Evolutionary conservation across 2,797 vertebrate genomes (phyloP), one percentile per base, ranked within the genome.

Genomic region (Rhynchonycteris naso): DNA sequence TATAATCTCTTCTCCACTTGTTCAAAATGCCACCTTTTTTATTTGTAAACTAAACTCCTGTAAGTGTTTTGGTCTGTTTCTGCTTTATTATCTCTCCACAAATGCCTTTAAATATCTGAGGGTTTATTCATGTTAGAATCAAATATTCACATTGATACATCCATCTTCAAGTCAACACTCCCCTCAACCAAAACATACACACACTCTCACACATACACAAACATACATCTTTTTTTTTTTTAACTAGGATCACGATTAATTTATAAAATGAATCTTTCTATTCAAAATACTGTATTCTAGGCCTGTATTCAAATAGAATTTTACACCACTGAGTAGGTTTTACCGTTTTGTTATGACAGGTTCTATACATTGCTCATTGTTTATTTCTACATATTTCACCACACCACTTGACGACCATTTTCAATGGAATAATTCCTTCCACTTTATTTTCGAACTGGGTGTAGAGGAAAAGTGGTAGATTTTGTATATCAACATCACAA

Each of bases 101-200:
- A 50, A 81, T 84, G 21, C 24, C n/a, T 69, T 97, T 74, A 69
- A 54, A 76, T 72, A 90, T 88, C 50, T 82, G 79, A 72, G 83
- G 33, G 1, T 66, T 80, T 84, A 16, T 54, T 88, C 28, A 74
- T 61, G 19, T 72, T 72, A 85, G 26, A 75, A 38, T 81, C 26
- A 59, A 80, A 68, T 33, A 66, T 16, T 72, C 33, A 79, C 50
- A 24, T 56, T 71, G 47, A 65, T 43, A 5, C 61, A 3, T 28
- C 4, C 56, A 76, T 33, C 85, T 93, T 75, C 19, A 91, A 61
- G 15, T 76, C 68, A 63, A 43, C 21, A 2, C 3, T 92, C 7
- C 22, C 11, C 14, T 35, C 16, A 10, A 21, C 69, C 50, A 69
- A 69, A 30, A 21, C 56, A 28, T 4, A 50, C 2, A 47, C 18